Percentiles rank a stretch among this genome's conserved stretches.
phyloP scores from a whole-genome alignment of 2,797 vertebrate species.

The Myiotriccus ornatus region DNA sequence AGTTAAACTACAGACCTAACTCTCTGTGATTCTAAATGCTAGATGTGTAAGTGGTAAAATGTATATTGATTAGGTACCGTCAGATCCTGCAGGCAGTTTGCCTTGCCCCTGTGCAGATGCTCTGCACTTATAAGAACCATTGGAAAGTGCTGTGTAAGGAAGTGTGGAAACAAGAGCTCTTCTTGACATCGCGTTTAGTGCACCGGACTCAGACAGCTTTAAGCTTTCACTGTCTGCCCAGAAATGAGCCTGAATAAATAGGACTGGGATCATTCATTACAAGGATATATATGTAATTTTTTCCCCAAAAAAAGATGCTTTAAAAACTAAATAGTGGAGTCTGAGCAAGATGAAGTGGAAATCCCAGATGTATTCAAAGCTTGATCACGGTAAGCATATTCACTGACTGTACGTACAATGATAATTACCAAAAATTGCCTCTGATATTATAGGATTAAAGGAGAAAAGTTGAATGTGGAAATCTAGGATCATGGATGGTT shows the following conservation, averaged over 20 bases:
- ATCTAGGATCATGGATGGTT: neutral
- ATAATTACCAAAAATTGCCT: neutral
- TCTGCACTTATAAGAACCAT: constrained; percentile 45
- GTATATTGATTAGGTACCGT: constrained; percentile 45
- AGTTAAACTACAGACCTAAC: neutral
- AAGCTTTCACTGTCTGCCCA: neutral
- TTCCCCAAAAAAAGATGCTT: neutral
- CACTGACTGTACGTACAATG: neutral
- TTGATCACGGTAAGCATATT: neutral
- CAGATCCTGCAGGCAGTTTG: constrained; percentile 38
- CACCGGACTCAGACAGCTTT: neutral
- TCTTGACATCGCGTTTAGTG: neutral
- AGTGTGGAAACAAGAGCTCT: neutral
- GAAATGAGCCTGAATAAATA: neutral
- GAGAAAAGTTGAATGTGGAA: neutral
- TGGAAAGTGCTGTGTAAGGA: constrained; percentile 47
- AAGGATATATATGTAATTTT: neutral
- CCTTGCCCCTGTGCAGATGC: constrained; percentile 7
- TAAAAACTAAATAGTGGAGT: neutral
- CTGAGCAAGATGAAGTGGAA: neutral
- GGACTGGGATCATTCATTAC: neutral
- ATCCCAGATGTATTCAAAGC: neutral
- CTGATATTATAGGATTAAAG: neutral
- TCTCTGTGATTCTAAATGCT: neutral
- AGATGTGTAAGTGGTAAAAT: constrained; percentile 30